Evolutionary conservation across 2,888 invertebrate species (phyloP).

Genomic region (Calameuta pallipes): DNA sequence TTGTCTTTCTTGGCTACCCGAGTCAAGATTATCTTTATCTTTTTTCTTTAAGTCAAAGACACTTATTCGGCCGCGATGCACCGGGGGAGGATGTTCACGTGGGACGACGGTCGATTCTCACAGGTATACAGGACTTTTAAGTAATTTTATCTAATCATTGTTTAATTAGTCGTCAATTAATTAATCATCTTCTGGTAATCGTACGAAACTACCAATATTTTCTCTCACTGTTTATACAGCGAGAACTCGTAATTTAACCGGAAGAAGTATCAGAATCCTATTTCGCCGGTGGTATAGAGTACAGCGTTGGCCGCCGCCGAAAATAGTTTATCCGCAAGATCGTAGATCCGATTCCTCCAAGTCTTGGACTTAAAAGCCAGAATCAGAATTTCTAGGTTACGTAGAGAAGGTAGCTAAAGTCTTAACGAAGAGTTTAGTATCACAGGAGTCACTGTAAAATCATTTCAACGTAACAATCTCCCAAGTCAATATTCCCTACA

Average conservation of each 20-base stretch:
- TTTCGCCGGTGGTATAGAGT: neutral
- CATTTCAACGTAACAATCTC: neutral
- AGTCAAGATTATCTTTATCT: neutral
- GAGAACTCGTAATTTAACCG: neutral
- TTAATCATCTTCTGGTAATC: neutral
- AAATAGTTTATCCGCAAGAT: neutral
- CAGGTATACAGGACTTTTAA: neutral
- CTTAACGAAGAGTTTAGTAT: neutral
- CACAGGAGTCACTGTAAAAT: neutral
- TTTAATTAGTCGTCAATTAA: neutral
- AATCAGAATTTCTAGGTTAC: neutral
- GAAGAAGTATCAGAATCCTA: neutral
- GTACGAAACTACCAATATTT: neutral
- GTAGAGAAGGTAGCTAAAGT: neutral
- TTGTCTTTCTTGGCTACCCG: neutral
- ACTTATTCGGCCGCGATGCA: neutral
- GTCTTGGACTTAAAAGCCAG: neutral
- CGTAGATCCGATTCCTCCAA: neutral
- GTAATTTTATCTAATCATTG: neutral
- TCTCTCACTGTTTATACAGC: neutral
- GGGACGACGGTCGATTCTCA: neutral
- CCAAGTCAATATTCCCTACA: neutral
- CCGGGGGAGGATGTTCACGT: neutral
- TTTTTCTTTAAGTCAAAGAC: neutral
- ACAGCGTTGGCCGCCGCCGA: neutral